Conservation (phyloP, 2,797 vertebrate genomes). For the Gobio occitaniae region DNA sequence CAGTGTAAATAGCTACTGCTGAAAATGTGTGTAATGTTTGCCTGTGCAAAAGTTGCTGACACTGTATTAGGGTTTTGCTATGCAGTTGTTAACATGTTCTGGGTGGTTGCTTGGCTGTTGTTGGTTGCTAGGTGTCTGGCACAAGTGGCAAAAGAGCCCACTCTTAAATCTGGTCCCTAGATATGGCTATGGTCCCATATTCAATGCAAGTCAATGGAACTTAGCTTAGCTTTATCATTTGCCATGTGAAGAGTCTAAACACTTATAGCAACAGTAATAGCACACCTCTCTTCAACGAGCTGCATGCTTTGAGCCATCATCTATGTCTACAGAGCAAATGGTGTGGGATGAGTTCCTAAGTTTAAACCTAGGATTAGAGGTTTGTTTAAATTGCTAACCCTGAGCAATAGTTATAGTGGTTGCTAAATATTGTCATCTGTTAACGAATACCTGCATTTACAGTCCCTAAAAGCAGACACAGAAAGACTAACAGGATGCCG, state of each 20-base stretch:
- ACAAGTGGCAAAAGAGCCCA: not conserved
- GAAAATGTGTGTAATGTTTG: not conserved
- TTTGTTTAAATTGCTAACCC: constrained; percentile 18
- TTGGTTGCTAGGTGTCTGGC: not conserved
- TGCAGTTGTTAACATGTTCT: not conserved
- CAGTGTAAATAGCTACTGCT: not conserved
- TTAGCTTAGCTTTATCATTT: not conserved
- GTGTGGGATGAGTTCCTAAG: not conserved
- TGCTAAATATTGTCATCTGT: constrained; percentile 22
- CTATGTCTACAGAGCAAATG: not conserved
- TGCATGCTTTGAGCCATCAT: constrained; percentile 15
- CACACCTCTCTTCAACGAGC: not conserved
- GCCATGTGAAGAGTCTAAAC: not conserved
- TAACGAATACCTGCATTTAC: constrained; percentile 24
- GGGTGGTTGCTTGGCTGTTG: not conserved
- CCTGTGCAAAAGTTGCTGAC: not conserved
- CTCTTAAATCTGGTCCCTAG: not conserved
- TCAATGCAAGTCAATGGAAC: not conserved
- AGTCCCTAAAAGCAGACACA: constrained; percentile 5
- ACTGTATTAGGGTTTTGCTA: not conserved
- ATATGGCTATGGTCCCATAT: not conserved
- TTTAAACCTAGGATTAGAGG: constrained; percentile 24
- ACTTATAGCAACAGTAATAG: constrained; percentile 16
- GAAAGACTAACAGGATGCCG: not conserved
- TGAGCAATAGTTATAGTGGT: constrained; percentile 10